Percentiles rank a stretch among this genome's conserved stretches.
Evolutionary conservation across 2,888 invertebrate genomes (phyloP).

Genomic region (Chalcis sispes): DNA sequence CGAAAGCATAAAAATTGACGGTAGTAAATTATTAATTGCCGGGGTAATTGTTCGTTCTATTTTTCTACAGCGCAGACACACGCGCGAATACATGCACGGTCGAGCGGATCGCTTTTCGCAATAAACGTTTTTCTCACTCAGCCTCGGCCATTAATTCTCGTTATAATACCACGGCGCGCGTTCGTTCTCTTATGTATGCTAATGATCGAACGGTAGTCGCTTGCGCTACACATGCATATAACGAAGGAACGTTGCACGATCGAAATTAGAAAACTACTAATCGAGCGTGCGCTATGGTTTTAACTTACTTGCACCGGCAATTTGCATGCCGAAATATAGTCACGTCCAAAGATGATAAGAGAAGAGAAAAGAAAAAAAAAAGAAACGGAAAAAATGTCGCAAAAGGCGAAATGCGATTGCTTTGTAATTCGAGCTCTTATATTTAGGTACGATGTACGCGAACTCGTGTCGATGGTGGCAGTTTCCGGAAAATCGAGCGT

Average conservation of each 20-base stretch:
- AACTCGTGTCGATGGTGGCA: too few species aligned
- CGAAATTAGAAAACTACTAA: conserved; percentile 26
- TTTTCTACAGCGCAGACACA: too few species aligned
- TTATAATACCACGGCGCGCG: background rate
- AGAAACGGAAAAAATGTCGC: too few species aligned
- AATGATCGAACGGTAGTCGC: conserved; percentile 19
- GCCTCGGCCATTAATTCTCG: conserved; percentile 8
- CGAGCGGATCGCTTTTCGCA: background rate
- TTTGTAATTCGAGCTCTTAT: too few species aligned
- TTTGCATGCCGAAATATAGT: background rate
- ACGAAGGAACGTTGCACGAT: conserved; percentile 8
- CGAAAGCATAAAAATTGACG: too few species aligned
- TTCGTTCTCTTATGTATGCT: conserved; percentile 13
- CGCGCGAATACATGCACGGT: background rate
- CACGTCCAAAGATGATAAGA: too few species aligned
- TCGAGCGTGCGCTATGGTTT: background rate
- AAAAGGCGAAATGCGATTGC: too few species aligned
- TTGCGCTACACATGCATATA: background rate
- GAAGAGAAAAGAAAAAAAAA: too few species aligned
- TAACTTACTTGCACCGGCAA: background rate
- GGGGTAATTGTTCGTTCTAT: background rate
- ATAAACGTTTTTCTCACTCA: background rate
- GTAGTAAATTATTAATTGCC: conserved; percentile 5
- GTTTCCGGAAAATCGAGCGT: too few species aligned
- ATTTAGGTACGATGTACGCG: too few species aligned